Conservation (phyloP, 2,797 vertebrate species). For the Chelonia mydas region DNA sequence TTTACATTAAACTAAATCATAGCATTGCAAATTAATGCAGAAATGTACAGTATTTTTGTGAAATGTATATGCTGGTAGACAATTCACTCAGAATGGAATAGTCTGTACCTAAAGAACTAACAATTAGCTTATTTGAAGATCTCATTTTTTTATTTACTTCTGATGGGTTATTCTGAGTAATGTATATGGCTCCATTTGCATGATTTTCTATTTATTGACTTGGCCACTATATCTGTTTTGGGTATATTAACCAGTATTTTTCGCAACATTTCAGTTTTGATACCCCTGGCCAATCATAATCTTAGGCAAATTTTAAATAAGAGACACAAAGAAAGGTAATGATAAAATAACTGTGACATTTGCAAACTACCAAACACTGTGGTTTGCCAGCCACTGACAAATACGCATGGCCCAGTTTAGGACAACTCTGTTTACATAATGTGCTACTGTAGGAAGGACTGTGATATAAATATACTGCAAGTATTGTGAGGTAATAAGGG, state of each 20-base stretch:
- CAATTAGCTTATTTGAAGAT: background rate
- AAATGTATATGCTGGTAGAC: slow-evolving; percentile 26
- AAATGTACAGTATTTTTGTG: slow-evolving; percentile 32
- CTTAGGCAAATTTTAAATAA: slow-evolving; percentile 23
- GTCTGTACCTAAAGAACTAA: background rate
- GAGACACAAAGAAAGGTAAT: slow-evolving; percentile 52
- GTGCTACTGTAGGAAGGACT: slow-evolving; percentile 37
- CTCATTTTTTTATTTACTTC: slow-evolving; percentile 43
- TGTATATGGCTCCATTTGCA: background rate
- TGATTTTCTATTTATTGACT: background rate
- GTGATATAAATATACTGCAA: slow-evolving; percentile 55
- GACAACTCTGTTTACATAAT: slow-evolving; percentile 43
- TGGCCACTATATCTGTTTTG: background rate
- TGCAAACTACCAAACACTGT: slow-evolving; percentile 52
- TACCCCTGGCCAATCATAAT: background rate
- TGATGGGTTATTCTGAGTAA: slow-evolving; percentile 16
- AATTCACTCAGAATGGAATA: slow-evolving; percentile 20
- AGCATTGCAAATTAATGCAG: slow-evolving; percentile 39
- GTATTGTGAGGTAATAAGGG: slow-evolving; percentile 33
- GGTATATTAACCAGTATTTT: slow-evolving; percentile 22
- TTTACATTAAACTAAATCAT: background rate
- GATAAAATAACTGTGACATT: slow-evolving; percentile 47
- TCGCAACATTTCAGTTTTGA: slow-evolving; percentile 3
- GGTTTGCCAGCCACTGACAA: slow-evolving; percentile 61
- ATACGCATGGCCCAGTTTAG: slow-evolving; percentile 15